Base-by-base conservation (phyloP, 2,888 invertebrate genomes). In the Venustoraphidia nigricollis region DNA sequence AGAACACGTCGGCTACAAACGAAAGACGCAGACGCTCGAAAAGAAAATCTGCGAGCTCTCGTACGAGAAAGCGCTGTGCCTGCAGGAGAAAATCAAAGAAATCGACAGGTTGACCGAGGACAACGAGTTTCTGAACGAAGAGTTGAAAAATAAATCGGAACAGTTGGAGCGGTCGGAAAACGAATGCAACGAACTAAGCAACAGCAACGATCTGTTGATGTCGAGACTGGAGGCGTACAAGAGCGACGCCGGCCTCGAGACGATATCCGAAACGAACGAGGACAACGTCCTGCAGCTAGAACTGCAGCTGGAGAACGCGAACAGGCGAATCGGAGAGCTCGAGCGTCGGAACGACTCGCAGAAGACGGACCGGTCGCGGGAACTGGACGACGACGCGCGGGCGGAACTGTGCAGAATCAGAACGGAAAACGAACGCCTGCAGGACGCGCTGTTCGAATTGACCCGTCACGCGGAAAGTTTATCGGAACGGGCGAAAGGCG, bases 201-300 rank as follows among this genome's bases (percentile, higher is more conserved):
- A 79, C 60, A 83, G 81, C 60, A 83, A 83, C 58, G 81, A 81
- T 57, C 70, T 79, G 50, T 65, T 83, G n/a, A 71, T 82, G 54
- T 72, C 73, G 44, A 81, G 82, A 64, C 68, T 83, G 51, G 71
- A 80, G 41, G 71, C 75, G 44, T 70, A 75, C 46, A 81, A 81
- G 58, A 76, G 71, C 44, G 67, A 69, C n/a, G 71, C 73, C n/a
- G 79, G 79, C 55, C 63, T 83, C 54, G 77, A 82, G 62, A 81
- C 83, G 1, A 83, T 83, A 46, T 76, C 77, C 45, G 83, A 83
- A 66, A 75, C 78, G 2, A 81, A 82, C 57, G 83, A 83, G 66
- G 82, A 83, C 56, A 80, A 77, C 53, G 64, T 81, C 52, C 67
- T 72, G 0, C 71, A 77, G 55, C 60, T 83, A 55, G 82, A 83